A percentile compares a stretch with the other conserved stretches of the same genome.
These are phyloP conservation scores for Hemiprocne comata DNA, from an alignment of 2,113 vertebrate species.

Conservation along the genomic window DNA sequence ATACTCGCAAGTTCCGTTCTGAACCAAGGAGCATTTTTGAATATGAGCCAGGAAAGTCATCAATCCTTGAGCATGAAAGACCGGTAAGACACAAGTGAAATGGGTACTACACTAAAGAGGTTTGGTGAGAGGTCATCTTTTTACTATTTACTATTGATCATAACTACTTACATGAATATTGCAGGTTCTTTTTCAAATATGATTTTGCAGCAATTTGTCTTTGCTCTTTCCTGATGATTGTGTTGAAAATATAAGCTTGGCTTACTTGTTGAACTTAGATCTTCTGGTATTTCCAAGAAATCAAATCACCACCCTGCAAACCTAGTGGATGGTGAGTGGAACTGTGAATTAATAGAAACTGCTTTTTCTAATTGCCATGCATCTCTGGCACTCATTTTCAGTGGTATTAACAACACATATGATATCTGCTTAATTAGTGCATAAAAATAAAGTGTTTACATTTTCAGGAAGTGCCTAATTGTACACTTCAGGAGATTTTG, in stretches of 20 bases:
- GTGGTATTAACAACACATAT: background rate
- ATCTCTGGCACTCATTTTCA: background rate
- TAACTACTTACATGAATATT: background rate
- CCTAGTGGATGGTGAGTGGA: background rate
- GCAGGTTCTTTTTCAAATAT: background rate
- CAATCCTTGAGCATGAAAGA: slow-evolving; percentile 94
- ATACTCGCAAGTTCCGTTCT: slow-evolving; percentile 94
- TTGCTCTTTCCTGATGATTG: background rate
- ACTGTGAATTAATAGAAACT: background rate
- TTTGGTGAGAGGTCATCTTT: background rate
- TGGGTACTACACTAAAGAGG: background rate
- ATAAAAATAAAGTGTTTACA: background rate
- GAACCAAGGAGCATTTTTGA: slow-evolving; percentile 99
- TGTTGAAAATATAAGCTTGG: background rate
- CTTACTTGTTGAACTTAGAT: background rate
- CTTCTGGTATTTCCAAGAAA: background rate
- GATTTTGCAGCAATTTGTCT: background rate
- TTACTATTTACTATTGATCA: background rate
- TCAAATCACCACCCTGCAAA: background rate
- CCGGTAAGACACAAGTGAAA: slow-evolving; percentile 82
- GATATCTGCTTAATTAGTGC: background rate
- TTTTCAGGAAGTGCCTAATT: background rate
- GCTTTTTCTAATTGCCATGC: background rate
- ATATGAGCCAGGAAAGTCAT: slow-evolving; percentile 97
- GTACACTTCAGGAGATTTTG: background rate